Base-by-base conservation (phyloP, 2,113 vertebrate species). In the Sarotherodon lohbergeri region DNA sequence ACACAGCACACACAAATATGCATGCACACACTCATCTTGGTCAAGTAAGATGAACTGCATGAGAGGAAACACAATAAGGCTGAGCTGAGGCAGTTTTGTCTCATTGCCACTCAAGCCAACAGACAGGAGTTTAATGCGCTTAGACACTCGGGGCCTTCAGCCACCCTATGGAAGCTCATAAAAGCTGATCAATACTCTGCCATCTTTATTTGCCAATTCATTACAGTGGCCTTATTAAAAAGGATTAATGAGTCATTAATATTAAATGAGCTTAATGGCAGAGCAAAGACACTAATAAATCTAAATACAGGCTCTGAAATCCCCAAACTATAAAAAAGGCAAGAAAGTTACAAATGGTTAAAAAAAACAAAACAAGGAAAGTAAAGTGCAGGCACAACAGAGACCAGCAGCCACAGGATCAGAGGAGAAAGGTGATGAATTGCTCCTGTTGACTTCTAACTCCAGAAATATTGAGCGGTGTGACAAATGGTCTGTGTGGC, bases 141-240 rank as follows among this genome's bases (percentile, higher is more conserved):
- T 48, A 41, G 93, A 91, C 88, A 90, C 85, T 86, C 84, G 79
- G 86, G 85, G 91, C 91, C 83, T 87, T 89, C 87, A 90, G 85
- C 85, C 71, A 73, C 63, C 71, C 89, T 85, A 89, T 89, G 88
- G 90, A 88, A 94, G 89, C 94, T 96, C 92, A 93, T 94, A 92
- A 94, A 95, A 90, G 80, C 93, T 56, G 89, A 96, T 96, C 94
- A 92, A 96, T 95, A 94, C 84, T 79, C 91, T 85, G 80, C 94
- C 92, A 90, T 92, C 94, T 91, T 95, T 94, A 96, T 95, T 95
- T 94, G 80, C 91, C 92, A 92, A 95, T 96, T 96, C 94, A 96
- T 95, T 96, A 95, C 87, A 29, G 93, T 90, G 92, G 94, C 94
- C 91, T 96, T 94, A 93, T 96, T 95, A 93, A 85, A 61, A n/a